Evolutionary conservation across 2,797 vertebrate genomes (phyloP), one percentile per base, ranked within the genome.

Genomic region (Urocyon cinereoargenteus): DNA sequence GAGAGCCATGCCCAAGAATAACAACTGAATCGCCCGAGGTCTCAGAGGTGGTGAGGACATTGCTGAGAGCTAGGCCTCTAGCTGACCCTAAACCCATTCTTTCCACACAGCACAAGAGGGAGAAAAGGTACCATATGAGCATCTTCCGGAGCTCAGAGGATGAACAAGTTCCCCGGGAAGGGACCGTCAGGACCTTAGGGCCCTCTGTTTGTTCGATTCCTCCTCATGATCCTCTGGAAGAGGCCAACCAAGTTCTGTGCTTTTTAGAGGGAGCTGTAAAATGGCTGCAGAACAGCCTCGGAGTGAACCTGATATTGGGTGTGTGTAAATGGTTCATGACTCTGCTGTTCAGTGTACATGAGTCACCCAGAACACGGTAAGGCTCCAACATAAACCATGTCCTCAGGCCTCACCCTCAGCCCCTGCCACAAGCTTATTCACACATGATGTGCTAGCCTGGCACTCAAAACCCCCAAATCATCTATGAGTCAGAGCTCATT

Each of bases 371-470:
- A 94, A 92, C 72, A 70, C 51, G 0, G 57, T 18, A 16, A 93
- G 85, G 79, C 66, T 95, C 97, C 95, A 97, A 91, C 90, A 89
- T 86, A 45, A 97, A 98, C 97, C 92, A 92, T 85, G 86, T 95
- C 97, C 90, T 90, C 73, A 40, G 85, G 51, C 97, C 95, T 97
- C 97, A 92, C 96, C 96, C 97, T 92, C 66, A 85, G 70, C 31
- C 77, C 13, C 81, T 93, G 86, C 95, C 96, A 95, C 92, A 86
- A 81, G 77, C 49, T 92, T 97, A 98, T 97, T 94, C 96, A 97
- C 93, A 97, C 90, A 96, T 92, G 97, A 98, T 34, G 12, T 68
- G 73, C 72, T 90, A 85, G 57, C 85, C 83, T 97, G 94, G 93
- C 92, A 95, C 79, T 79, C 94, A 84, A 86, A 90, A 77, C 11